Conservation (phyloP, 2,113 vertebrate species). For the Microtus pennsylvanicus region DNA sequence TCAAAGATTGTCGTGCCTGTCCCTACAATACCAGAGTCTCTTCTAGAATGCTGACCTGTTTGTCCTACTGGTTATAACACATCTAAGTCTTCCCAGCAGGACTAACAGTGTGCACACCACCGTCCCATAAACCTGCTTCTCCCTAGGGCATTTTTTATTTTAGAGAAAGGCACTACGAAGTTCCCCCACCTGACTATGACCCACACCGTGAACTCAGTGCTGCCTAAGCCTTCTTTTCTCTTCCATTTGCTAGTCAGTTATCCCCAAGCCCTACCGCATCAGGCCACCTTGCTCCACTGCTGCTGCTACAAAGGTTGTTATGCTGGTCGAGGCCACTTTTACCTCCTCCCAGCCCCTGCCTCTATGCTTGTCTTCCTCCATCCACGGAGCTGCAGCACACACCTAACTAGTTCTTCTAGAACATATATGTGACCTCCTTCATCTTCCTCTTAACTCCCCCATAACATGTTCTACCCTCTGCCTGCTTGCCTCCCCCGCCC, state of each 20-base stretch:
- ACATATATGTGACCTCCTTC: neutral
- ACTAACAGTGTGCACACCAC: neutral
- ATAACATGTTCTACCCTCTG: neutral
- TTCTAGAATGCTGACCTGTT: neutral
- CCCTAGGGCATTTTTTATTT: neutral
- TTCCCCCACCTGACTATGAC: neutral
- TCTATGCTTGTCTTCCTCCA: neutral
- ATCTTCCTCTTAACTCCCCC: neutral
- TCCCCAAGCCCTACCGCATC: neutral
- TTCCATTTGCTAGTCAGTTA: neutral
- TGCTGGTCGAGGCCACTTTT: neutral
- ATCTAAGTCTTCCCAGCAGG: constrained; percentile 10
- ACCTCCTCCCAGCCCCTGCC: neutral
- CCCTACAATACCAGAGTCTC: neutral
- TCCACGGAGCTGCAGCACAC: neutral
- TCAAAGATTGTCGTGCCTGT: neutral
- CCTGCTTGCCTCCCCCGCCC: neutral
- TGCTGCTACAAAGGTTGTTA: neutral
- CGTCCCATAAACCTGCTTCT: neutral
- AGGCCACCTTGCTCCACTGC: neutral
- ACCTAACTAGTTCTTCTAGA: neutral
- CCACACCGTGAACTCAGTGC: neutral
- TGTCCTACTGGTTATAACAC: neutral
- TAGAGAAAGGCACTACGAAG: neutral
- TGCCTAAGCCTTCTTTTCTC: neutral